Evolutionary conservation across 2,113 vertebrate genomes (phyloP), one percentile per base, ranked within the genome.

Genomic region (Reinhardtius hippoglossoides): DNA sequence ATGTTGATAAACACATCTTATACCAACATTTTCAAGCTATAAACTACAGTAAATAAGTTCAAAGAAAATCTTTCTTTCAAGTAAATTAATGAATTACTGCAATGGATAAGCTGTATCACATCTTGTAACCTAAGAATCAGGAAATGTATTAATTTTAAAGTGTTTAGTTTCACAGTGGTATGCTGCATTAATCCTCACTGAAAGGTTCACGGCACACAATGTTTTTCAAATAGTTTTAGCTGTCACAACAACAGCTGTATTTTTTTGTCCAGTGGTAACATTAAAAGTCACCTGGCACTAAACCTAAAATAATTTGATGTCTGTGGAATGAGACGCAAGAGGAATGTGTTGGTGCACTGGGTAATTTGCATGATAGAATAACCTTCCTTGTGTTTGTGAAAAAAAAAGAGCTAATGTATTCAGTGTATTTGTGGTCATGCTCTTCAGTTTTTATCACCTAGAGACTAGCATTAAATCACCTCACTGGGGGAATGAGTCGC

Each of bases 381-480:
- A 93, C 92, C 90, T 90, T 93, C 88, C 76, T 73, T 90, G 80
- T 91, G 85, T 90, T 89, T 87, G 83, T 80, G 21, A 83, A 88
- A 85, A 78, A 87, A 58, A 78, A 87, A 58, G 64, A 88, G 84
- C 87, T 94, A 95, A 95, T 94, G 87, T 95, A 95, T 95, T 94
- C 95, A 89, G 90, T 90, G 83, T 95, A 94, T 95, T 94, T 94
- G 94, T 94, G 92, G 94, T 95, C 94, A 94, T 93, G 93, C 93
- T 94, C 91, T 92, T 93, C 93, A 93, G 91, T 94, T 94, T 94
- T 94, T 93, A 95, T 95, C 92, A 94, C 91, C 92, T 78, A 89
- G 94, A 94, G 94, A 94, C 92, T 83, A 92, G 88, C 91, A 92
- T 94, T 95, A 95, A 95, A 94, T 94, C 93, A 94, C 93, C 92